phyloP scores from a whole-genome alignment of 2,113 vertebrate genomes.

The Eudyptes chrysolophus region DNA sequence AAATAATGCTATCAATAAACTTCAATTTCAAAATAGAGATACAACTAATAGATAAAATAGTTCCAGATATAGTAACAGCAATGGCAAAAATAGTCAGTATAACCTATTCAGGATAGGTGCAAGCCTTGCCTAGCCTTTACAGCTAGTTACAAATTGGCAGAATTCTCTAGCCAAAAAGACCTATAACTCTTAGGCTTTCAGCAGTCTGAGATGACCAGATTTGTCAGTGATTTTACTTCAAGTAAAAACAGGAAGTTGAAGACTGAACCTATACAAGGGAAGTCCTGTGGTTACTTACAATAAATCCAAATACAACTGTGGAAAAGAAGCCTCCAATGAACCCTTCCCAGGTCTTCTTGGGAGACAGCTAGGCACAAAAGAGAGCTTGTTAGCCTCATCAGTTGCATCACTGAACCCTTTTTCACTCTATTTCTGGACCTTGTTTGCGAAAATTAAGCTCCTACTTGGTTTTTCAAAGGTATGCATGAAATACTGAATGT shows the following conservation, averaged over 20 bases:
- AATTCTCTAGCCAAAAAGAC: background rate
- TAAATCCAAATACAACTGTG: constrained; percentile 94
- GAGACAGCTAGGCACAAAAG: constrained; percentile 83
- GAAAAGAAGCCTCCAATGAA: constrained; percentile 97
- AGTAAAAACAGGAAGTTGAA: background rate
- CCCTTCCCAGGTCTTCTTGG: constrained; percentile 99
- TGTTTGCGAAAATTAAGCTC: background rate
- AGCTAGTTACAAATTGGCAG: background rate
- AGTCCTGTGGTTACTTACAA: constrained; percentile 81
- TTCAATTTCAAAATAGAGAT: background rate
- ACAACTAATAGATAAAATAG: background rate
- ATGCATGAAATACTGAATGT: background rate
- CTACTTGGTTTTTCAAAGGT: background rate
- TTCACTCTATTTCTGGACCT: background rate
- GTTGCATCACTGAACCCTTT: background rate
- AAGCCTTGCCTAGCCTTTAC: background rate
- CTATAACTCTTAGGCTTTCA: background rate
- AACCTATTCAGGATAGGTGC: background rate
- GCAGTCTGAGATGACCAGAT: background rate
- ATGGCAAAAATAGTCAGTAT: background rate
- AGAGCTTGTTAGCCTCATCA: background rate
- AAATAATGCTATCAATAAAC: background rate
- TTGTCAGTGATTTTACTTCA: background rate
- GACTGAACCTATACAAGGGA: background rate
- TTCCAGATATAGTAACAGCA: background rate